Conservation (phyloP, 1,140 invertebrate genomes). For the Penaeus vannamei region DNA sequence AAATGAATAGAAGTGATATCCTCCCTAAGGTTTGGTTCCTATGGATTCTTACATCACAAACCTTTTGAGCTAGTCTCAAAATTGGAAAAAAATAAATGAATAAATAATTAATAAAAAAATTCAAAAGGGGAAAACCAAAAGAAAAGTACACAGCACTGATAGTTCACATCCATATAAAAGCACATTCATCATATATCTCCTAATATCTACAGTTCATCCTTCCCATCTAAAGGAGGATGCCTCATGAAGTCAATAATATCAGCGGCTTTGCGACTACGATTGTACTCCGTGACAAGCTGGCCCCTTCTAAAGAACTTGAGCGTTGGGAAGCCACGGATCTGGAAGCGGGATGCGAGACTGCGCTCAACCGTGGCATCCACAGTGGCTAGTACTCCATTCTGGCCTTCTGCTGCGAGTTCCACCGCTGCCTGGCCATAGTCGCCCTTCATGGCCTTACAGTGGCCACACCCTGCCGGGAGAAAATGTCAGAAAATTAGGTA, state of each 20-base stretch:
- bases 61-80: too few relatives aligned
- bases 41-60: too few relatives aligned
- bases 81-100: not conserved
- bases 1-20: too few relatives aligned
- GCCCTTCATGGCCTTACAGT: constrained; percentile 77
- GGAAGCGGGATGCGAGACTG: constrained; percentile 63
- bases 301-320: constrained; percentile 72
- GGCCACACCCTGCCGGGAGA: constrained; percentile 75
- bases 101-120: constrained; percentile 3
- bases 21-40: too few relatives aligned
- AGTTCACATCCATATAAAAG: constrained; percentile 14
- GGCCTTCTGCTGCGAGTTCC: constrained; percentile 73
- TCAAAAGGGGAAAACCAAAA: not conserved
- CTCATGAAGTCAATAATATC: constrained; percentile 72
- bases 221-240: constrained; percentile 54
- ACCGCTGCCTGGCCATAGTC: constrained; percentile 75
- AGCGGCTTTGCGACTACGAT: constrained; percentile 70
- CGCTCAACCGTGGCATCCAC: constrained; percentile 70
- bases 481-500: constrained; percentile 64
- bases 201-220: constrained; percentile 57
- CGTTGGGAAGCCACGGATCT: constrained; percentile 71
- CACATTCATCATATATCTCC: not conserved
- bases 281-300: constrained; percentile 72
- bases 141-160: constrained; percentile 3
- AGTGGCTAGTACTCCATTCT: constrained; percentile 70